Conservation (phyloP, 2,797 vertebrate genomes). For the Pangasius larnaudii region DNA sequence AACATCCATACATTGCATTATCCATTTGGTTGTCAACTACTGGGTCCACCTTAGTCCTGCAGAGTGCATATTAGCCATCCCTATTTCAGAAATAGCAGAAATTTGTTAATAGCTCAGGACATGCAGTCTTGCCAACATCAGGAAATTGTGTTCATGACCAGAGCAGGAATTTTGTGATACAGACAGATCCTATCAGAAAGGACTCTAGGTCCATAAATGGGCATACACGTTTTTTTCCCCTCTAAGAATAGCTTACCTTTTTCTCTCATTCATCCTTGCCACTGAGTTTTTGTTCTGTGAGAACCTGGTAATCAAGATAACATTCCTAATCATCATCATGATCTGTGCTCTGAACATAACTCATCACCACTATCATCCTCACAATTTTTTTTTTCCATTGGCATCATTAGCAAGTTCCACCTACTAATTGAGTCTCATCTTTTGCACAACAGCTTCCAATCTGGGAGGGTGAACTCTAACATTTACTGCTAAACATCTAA, state of each 20-base stretch:
- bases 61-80: background rate
- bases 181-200: conserved; percentile 33
- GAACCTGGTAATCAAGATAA: background rate
- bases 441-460: background rate
- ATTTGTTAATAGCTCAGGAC: conserved; percentile 6
- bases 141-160: conserved; percentile 23
- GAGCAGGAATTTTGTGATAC: conserved; percentile 34
- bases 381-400: background rate
- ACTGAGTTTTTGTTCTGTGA: background rate
- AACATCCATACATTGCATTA: conserved; percentile 6
- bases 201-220: conserved; percentile 36
- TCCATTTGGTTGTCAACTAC: conserved; percentile 5
- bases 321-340: background rate
- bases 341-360: background rate
- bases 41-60: background rate
- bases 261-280: background rate
- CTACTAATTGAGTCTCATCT: background rate
- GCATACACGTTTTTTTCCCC: background rate
- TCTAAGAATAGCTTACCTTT: background rate
- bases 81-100: background rate
- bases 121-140: conserved; percentile 10
- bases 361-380: background rate
- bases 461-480: background rate
- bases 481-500: background rate
- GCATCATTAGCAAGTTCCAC: background rate